These are phyloP conservation scores for Nanger granti DNA, from an alignment of 2,113 vertebrate species.

Conservation along the genomic window DNA sequence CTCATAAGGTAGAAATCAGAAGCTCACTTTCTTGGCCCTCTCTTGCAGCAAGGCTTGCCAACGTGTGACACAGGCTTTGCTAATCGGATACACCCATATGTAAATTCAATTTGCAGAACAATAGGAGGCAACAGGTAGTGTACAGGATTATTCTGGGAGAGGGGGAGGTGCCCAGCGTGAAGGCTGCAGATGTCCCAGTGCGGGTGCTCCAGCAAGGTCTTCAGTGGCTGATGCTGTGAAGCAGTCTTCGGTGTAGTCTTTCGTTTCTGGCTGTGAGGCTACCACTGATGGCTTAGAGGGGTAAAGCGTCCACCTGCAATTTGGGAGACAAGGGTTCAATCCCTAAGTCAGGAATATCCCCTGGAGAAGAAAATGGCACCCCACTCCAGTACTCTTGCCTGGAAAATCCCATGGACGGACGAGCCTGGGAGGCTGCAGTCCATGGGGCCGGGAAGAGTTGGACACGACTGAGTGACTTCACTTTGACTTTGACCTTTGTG, in stretches of 20 bases:
- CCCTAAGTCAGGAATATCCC: no score
- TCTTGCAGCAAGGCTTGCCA: background rate
- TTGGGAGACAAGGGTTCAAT: no score
- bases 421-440: no score
- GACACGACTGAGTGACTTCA: no score
- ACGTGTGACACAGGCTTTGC: background rate
- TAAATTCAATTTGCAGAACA: background rate
- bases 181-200: background rate
- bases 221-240: no score
- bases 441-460: no score
- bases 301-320: no score
- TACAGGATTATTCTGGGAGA: background rate
- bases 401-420: no score
- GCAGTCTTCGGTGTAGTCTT: background rate
- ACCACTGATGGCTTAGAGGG: background rate
- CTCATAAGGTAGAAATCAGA: background rate
- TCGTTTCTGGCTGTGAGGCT: background rate
- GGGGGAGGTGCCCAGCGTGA: background rate
- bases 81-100: background rate
- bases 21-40: background rate
- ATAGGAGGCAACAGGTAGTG: background rate
- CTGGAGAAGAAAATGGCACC: no score
- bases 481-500: background rate
- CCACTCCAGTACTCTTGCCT: no score
- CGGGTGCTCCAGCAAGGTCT: background rate